phyloP scores from a whole-genome alignment of 1,140 invertebrate genomes.

The Drosophila quadrilineata region DNA sequence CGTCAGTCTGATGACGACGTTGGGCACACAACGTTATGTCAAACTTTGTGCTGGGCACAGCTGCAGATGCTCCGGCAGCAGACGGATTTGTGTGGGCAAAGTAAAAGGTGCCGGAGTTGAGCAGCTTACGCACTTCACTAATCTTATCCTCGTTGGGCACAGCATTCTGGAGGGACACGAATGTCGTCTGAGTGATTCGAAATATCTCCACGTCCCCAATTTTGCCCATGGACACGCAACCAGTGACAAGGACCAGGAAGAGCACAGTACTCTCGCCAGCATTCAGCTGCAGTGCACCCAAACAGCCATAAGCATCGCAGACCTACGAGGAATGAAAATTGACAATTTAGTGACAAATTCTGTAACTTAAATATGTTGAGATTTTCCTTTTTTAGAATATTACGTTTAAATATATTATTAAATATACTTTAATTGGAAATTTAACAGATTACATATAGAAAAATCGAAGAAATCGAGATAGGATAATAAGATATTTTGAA shows the following conservation, averaged over 20 bases:
- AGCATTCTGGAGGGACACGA: slow-evolving; percentile 90
- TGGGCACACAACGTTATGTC: slow-evolving; percentile 97
- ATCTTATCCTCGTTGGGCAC: slow-evolving; percentile 90
- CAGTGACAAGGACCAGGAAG: slow-evolving; percentile 96
- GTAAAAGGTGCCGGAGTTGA: slow-evolving; percentile 98
- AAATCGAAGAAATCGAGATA: too few relatives aligned
- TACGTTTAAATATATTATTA: too few relatives aligned
- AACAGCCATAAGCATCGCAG: slow-evolving; percentile 95
- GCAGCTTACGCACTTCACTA: slow-evolving; percentile 90
- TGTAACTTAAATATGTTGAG: too few relatives aligned
- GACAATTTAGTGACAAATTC: background rate
- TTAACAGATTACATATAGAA: too few relatives aligned
- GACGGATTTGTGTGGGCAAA: slow-evolving; percentile 88
- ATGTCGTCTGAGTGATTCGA: slow-evolving; percentile 94
- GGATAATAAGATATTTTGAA: too few relatives aligned
- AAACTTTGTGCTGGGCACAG: slow-evolving; percentile 81
- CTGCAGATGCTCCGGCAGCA: slow-evolving; percentile 59
- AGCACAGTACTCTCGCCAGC: slow-evolving; percentile 91
- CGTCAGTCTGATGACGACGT: slow-evolving; percentile 87
- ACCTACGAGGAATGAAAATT: slow-evolving; percentile 83
- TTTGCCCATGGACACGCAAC: slow-evolving; percentile 97
- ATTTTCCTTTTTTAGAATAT: too few relatives aligned
- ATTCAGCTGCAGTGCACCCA: slow-evolving; percentile 94
- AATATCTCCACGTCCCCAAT: slow-evolving; percentile 96
- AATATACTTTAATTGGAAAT: too few relatives aligned